phyloP scores from a whole-genome alignment of 2,113 vertebrate species.

The Calyptomena viridis region DNA sequence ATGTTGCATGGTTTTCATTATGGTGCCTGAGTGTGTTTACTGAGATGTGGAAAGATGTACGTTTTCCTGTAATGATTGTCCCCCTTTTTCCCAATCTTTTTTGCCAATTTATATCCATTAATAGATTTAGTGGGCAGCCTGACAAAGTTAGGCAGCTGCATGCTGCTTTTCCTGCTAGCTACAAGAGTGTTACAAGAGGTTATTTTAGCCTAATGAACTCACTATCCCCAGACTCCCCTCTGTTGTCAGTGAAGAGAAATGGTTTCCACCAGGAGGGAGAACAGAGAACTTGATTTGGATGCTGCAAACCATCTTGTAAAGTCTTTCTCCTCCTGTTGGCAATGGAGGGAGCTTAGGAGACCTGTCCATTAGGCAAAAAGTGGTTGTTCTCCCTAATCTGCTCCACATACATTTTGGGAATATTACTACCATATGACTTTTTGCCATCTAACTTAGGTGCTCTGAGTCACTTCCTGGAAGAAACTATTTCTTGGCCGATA shows the following conservation, averaged over 20 bases:
- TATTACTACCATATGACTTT: not conserved
- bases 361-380: not conserved
- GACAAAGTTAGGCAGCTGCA: slow-evolving; percentile 8
- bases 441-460: slow-evolving; percentile 9
- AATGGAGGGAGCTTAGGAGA: not conserved
- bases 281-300: not conserved
- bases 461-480: slow-evolving; percentile 32
- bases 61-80: not conserved
- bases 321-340: not conserved
- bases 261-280: not conserved
- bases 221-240: not conserved
- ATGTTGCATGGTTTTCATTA: not conserved
- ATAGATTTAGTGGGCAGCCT: slow-evolving; percentile 11
- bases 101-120: not conserved
- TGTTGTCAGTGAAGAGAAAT: slow-evolving; percentile 10
- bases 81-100: not conserved
- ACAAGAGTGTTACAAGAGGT: not conserved
- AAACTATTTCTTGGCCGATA: not conserved
- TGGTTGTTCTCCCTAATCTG: not conserved
- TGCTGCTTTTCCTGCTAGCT: slow-evolving; percentile 3
- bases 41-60: not conserved
- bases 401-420: fast-evolving
- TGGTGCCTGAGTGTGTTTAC: not conserved
- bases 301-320: not conserved
- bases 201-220: slow-evolving; percentile 49